phyloP scores from a whole-genome alignment of 2,113 vertebrate genomes.

The Numenius arquata region DNA sequence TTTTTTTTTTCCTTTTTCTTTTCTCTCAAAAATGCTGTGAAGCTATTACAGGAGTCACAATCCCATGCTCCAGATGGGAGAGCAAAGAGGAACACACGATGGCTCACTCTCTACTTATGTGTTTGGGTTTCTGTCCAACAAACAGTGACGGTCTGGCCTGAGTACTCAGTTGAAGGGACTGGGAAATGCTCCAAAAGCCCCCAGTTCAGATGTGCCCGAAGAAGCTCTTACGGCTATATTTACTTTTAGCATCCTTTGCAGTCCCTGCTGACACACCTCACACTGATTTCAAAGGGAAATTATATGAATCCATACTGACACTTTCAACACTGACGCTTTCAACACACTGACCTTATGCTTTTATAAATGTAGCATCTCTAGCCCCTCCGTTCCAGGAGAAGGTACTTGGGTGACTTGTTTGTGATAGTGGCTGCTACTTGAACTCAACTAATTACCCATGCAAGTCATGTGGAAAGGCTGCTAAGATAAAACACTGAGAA shows the following conservation, averaged over 20 bases:
- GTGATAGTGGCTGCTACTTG: neutral
- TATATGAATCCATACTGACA: neutral
- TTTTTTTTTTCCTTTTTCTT: neutral
- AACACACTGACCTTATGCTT: neutral
- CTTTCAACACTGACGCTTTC: neutral
- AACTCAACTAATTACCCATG: neutral
- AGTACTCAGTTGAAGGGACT: neutral
- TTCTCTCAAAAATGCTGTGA: neutral
- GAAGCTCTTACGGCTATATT: neutral
- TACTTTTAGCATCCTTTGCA: neutral
- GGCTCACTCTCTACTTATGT: neutral
- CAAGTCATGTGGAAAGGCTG: neutral
- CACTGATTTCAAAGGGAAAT: neutral
- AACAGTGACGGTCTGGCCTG: neutral
- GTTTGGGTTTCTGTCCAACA: neutral
- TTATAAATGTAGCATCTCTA: neutral
- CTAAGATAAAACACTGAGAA: neutral
- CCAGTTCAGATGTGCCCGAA: neutral
- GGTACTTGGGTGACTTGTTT: neutral
- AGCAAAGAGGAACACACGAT: neutral
- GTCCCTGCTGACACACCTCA: neutral
- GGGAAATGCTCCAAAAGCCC: constrained; percentile 4
- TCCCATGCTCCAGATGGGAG: neutral
- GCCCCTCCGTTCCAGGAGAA: neutral
- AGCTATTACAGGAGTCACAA: neutral